These are phyloP conservation scores for Cirrhinus mrigala DNA, from an alignment of 2,797 vertebrate genomes.

Conservation along the genomic window DNA sequence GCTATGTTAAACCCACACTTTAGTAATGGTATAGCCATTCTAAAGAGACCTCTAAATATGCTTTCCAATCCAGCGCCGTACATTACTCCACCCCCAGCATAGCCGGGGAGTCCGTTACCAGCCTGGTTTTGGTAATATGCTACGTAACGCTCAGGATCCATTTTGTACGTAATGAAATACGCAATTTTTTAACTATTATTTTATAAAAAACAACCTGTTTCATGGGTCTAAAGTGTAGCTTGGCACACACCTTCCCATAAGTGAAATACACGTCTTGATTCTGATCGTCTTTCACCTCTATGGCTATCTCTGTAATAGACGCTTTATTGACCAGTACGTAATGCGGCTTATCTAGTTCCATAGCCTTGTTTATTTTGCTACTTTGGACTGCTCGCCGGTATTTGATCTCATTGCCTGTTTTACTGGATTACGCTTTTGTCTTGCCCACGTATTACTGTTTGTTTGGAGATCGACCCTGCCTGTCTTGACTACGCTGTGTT, in stretches of 20 bases:
- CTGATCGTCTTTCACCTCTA: not conserved
- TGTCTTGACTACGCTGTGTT: no score
- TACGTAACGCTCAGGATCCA: no score
- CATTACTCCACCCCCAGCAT: not conserved
- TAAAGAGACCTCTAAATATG: not conserved
- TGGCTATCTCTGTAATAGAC: not conserved
- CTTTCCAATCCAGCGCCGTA: accelerated
- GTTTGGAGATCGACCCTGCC: no score
- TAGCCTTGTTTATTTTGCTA: no score
- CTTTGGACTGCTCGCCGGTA: no score
- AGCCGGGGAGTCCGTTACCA: not conserved
- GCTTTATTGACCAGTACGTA: not conserved
- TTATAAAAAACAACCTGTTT: not conserved
- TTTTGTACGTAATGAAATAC: not conserved
- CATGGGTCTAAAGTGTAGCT: not conserved
- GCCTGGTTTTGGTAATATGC: not conserved
- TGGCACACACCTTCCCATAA: not conserved
- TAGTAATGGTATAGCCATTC: not conserved
- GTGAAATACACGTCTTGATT: not conserved
- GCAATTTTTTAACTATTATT: not conserved
- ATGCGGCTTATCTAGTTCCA: not conserved
- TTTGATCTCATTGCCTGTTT: not conserved
- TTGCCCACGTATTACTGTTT: no score
- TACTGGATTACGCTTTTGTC: no score
- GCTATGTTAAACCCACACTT: not conserved